Evolutionary conservation across 2,888 invertebrate species (phyloP), one percentile per base, ranked within the genome.

Genomic region (Caenorhabditis becei): DNA sequence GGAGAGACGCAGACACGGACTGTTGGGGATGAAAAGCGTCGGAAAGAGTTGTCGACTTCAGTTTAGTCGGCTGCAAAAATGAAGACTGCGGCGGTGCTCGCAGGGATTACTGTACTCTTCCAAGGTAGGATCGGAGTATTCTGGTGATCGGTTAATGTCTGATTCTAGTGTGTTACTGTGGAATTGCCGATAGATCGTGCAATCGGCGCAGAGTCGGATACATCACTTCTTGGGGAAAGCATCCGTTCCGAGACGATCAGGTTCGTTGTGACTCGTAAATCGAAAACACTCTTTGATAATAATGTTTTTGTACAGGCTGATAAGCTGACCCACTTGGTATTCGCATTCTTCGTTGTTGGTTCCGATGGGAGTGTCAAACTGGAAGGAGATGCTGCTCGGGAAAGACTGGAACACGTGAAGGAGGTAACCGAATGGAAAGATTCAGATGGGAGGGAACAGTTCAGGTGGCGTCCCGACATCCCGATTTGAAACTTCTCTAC

Each of bases 151-250:
- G n/a, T 69, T 77, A 7, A n/a, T n/a, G n/a, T n/a, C n/a, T n/a
- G n/a, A n/a, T n/a, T n/a, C n/a, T 54, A 79, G 79, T 32, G 18
- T 28, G 44, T 8, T 28, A 58, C n/a, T 26, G 56, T 14, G 80
- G 80, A 24, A 65, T 80, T 16, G 10, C 61, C 11, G 75, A 80
- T 24, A 37, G 70, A 24, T 79, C 72, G 11, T 85, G 84, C 67
- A 32, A 24, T 20, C 26, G 83, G 11, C 80, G 89, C 18, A 80
- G 88, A 32, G 89, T 91, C 35, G 91, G 91, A 37, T 91, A 91
- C 77, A 89, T 89, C 61, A 88, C 90, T 16, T 86, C 88, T 3
- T 91, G 91, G 90, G 89, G 89, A 11, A 84, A 77, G 16, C 63
- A 82, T 1, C 82, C 84, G 11, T 88, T 90, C 67, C 83, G 88